Evolutionary conservation across 2,888 invertebrate genomes (phyloP).

Genomic region (Cryptus armator): DNA sequence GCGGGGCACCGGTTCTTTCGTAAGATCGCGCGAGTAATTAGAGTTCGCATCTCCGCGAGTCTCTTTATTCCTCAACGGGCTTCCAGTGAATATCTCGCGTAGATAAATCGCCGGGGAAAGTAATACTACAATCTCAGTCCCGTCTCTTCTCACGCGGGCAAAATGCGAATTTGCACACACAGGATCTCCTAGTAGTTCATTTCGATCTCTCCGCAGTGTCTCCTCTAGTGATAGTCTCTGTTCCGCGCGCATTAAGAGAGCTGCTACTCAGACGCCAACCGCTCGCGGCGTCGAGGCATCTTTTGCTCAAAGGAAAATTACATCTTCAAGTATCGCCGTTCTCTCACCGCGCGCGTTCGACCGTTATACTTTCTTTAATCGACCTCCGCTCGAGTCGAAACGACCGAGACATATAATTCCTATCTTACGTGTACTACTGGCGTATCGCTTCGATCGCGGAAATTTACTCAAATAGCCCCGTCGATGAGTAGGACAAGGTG

Average conservation of each 20-base stretch:
- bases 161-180: not conserved
- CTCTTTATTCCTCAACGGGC: not conserved
- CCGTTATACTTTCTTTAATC: constrained; percentile 65
- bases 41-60: not conserved
- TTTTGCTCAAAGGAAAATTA: constrained; percentile 57
- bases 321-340: constrained; percentile 51
- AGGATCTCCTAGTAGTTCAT: constrained; percentile 4
- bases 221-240: constrained; percentile 9
- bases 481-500: no score
- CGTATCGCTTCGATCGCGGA: constrained; percentile 26
- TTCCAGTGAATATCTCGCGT: not conserved
- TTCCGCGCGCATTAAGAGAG: constrained; percentile 3
- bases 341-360: constrained; percentile 47
- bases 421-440: constrained; percentile 8
- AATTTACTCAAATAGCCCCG: constrained; percentile 22
- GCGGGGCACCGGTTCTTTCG: no score
- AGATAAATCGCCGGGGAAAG: constrained; percentile 3
- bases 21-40: not conserved
- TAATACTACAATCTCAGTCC: constrained; percentile 7
- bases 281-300: constrained; percentile 7
- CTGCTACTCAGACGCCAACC: constrained; percentile 16
- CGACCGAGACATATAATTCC: constrained; percentile 48
- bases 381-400: constrained; percentile 45
- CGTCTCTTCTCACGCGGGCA: constrained; percentile 32
- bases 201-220: constrained; percentile 40